Percentiles rank a stretch among this genome's conserved stretches.
Conservation (phyloP, 2,888 invertebrate species). For the Epinotia brunnichana region DNA sequence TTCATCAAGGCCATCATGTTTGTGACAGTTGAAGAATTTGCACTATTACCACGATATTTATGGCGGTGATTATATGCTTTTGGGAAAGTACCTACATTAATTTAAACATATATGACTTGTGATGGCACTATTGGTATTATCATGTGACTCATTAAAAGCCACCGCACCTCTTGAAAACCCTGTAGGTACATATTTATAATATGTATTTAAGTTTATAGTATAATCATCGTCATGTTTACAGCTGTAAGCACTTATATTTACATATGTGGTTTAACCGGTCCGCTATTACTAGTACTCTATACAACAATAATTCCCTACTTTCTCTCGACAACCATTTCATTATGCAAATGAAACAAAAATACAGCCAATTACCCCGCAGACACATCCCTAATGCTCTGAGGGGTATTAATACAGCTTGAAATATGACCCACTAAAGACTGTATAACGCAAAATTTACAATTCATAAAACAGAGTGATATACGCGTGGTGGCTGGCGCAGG, state of each 20-base stretch:
- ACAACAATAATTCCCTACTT: constrained; percentile 3
- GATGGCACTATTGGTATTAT: neutral
- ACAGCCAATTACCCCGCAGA: constrained; percentile 29
- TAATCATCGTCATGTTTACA: too few relatives aligned
- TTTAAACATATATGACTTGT: neutral
- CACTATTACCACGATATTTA: constrained; percentile 23
- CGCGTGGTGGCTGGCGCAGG: constrained; percentile 41
- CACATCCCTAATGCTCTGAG: constrained; percentile 67
- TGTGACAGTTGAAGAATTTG: constrained; percentile 30
- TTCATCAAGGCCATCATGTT: constrained; percentile 17
- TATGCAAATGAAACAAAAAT: constrained; percentile 27
- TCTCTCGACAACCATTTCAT: neutral
- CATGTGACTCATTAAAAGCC: neutral
- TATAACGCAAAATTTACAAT: constrained; percentile 82
- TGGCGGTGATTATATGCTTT: neutral
- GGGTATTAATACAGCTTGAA: constrained; percentile 76
- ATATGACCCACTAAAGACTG: constrained; percentile 80
- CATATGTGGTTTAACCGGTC: neutral
- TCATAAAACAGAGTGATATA: constrained; percentile 82
- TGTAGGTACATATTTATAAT: too few relatives aligned
- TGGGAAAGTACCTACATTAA: neutral
- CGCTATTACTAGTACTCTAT: neutral
- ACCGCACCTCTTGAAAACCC: too few relatives aligned
- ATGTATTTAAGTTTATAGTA: too few relatives aligned
- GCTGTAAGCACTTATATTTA: neutral